Evolutionary conservation across 2,797 vertebrate species (phyloP), one percentile per base, ranked within the genome.

Genomic region (Ctenopoma kingsleyae): DNA sequence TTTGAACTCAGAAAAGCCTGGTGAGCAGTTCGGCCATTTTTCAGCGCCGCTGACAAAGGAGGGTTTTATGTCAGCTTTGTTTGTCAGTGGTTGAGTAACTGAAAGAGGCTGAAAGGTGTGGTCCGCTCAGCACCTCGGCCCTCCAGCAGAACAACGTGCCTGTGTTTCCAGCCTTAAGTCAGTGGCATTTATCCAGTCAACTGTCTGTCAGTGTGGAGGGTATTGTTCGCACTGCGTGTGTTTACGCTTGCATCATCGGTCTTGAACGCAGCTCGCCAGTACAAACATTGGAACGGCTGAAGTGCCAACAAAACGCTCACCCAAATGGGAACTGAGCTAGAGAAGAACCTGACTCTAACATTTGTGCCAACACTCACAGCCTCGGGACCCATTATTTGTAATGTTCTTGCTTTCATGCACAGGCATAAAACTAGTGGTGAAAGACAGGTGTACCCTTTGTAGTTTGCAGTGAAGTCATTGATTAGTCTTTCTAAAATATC

Each of bases 81-180:
- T 78, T 78, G 66, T 55, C 11, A 43, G 44, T 32, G 57, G 70
- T 62, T 76, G 68, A 65, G 64, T 52, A 63, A 56, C 20, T 62
- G 52, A 63, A 52, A 46, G 50, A 51, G 20, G 56, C 20, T 0
- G 52, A 38, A 56, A 65, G 81, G 81, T 40, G 84, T 59, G 78
- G 70, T 10, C 61, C 69, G 17, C 63, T 79, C 65, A 47, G 56
- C 76, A 65, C 75, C 68, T 60, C 36, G 12, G 13, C 10, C 48
- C 49, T 9, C 3, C 2, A 53, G 46, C 70, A 80, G 71, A 77
- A 63, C 67, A 16, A 2, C 11, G 15, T 47, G 58, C 76, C 50
- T 74, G 79, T 76, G 72, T 74, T 81, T 63, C 16, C 53, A 67
- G 53, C 49, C 41, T 60, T 19, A 23, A 75, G 57, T 75, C 48